phyloP scores from a whole-genome alignment of 2,888 invertebrate species.

The Shargacucullia verbasci region DNA sequence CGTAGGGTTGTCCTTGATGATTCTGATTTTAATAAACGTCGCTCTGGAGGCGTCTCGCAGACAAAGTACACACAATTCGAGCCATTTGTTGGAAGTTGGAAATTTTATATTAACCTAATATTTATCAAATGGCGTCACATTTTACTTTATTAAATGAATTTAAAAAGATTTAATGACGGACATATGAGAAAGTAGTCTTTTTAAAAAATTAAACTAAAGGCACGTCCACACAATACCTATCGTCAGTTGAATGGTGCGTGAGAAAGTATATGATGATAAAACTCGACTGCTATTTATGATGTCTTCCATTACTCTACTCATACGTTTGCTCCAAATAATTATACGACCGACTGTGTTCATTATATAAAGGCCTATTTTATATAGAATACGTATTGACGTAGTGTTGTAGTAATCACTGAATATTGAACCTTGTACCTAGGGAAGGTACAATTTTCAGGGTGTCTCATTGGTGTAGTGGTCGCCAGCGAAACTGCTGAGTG shows the following conservation, averaged over 20 bases:
- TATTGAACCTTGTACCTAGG: too few relatives aligned
- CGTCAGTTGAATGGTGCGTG: too few relatives aligned
- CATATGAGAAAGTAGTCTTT: too few relatives aligned
- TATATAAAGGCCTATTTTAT: conserved; percentile 8
- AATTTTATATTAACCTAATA: neutral
- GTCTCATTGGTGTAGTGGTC: too few relatives aligned
- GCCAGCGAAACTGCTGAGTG: too few relatives aligned
- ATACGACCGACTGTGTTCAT: conserved; percentile 39
- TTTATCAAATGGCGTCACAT: neutral
- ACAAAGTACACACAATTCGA: neutral
- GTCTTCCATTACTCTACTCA: conserved; percentile 23
- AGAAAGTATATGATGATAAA: too few relatives aligned
- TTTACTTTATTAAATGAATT: too few relatives aligned
- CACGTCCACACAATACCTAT: too few relatives aligned
- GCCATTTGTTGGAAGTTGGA: neutral
- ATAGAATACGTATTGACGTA: neutral
- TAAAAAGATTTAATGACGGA: too few relatives aligned
- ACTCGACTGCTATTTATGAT: neutral
- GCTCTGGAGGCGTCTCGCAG: conserved; percentile 13
- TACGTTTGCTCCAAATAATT: conserved; percentile 7
- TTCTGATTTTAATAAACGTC: conserved; percentile 18
- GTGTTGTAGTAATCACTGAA: neutral
- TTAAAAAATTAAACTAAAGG: too few relatives aligned
- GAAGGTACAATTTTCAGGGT: too few relatives aligned
- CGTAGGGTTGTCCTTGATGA: conserved; percentile 58